Evolutionary conservation across 2,888 invertebrate species (phyloP).

Genomic region (Sialis fuliginosa): DNA sequence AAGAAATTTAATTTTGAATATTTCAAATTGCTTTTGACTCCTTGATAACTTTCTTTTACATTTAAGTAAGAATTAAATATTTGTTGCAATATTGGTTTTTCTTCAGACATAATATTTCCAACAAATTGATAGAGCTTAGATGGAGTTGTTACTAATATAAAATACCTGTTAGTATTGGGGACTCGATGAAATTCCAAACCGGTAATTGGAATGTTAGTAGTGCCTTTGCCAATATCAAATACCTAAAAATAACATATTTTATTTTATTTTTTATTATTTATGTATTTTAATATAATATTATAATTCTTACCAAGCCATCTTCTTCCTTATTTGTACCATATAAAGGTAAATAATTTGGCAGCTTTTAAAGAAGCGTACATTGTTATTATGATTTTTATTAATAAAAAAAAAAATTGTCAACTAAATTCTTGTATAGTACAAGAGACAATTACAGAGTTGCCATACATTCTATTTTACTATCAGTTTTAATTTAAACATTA

Average conservation of each 20-base stretch:
- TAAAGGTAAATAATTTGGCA: conserved; percentile 56
- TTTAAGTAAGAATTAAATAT: conserved; percentile 64
- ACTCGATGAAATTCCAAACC: conserved; percentile 69
- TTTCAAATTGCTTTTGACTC: conserved; percentile 50
- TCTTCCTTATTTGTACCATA: conserved; percentile 50
- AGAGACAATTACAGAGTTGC: too few species aligned
- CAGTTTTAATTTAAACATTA: too few species aligned
- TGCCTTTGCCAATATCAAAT: conserved; percentile 70
- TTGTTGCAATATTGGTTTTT: conserved; percentile 61
- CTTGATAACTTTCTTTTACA: conserved; percentile 49
- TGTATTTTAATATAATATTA: background rate
- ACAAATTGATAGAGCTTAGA: conserved; percentile 76
- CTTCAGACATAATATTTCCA: conserved; percentile 56
- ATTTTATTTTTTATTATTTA: background rate
- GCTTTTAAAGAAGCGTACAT: conserved; percentile 27
- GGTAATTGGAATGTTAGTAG: conserved; percentile 61
- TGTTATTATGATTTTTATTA: too few species aligned
- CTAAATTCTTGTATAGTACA: too few species aligned
- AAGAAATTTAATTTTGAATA: conserved; percentile 68
- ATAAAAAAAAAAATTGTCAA: too few species aligned
- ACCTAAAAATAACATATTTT: conserved; percentile 35
- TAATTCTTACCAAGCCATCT: conserved; percentile 55
- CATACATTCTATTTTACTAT: too few species aligned
- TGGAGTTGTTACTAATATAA: conserved; percentile 70
- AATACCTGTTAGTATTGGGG: conserved; percentile 52